Percentiles rank a stretch among this genome's conserved stretches.
Evolutionary conservation across 1,140 invertebrate genomes (phyloP).

Genomic region (Centruroides sculpturatus): DNA sequence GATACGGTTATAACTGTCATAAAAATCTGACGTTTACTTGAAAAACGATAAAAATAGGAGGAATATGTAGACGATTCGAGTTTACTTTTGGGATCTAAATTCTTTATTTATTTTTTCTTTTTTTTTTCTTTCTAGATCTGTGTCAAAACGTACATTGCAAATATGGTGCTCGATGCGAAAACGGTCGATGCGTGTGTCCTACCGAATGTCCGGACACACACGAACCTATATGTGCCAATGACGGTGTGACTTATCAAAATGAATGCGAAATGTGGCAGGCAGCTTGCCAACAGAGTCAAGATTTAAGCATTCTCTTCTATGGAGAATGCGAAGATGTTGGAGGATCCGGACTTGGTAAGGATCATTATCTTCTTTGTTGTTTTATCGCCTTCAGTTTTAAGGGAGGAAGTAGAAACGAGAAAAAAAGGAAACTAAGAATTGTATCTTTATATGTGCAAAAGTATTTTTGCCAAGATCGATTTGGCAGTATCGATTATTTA

Average conservation of each 20-base stretch:
- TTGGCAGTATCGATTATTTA: too few species aligned
- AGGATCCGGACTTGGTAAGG: constrained; percentile 8
- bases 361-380: background rate
- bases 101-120: background rate
- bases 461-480: too few species aligned
- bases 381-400: too few species aligned
- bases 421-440: too few species aligned
- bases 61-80: too few species aligned
- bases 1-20: too few species aligned
- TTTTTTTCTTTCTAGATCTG: constrained; percentile 42
- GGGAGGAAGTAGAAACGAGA: too few species aligned
- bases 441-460: too few species aligned
- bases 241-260: constrained; percentile 63
- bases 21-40: too few species aligned
- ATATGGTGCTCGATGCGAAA: constrained; percentile 59
- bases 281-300: constrained; percentile 30
- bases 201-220: constrained; percentile 42
- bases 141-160: constrained; percentile 62
- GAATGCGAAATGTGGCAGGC: constrained; percentile 71
- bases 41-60: too few species aligned
- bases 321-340: constrained; percentile 61
- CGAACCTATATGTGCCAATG: constrained; percentile 62
- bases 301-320: constrained; percentile 50
- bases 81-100: too few species aligned
- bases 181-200: constrained; percentile 68